Evolutionary conservation across 2,797 vertebrate genomes (phyloP).

Genomic region (Myioborus miniatus): DNA sequence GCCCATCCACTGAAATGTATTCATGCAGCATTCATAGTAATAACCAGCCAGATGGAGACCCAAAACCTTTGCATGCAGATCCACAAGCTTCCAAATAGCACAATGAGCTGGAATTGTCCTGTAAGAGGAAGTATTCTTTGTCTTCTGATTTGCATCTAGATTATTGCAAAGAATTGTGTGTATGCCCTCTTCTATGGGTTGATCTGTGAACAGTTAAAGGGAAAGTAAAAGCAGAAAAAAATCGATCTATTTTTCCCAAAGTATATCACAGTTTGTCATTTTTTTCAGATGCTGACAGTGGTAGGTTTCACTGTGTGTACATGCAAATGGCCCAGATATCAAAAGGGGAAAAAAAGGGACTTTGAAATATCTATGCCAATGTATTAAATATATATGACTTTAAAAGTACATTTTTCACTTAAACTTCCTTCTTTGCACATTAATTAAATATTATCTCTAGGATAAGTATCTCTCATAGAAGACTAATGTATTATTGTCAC

Average conservation of each 20-base stretch:
- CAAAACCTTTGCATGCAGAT: background rate
- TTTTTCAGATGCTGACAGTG: background rate
- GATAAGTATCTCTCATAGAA: constrained; percentile 48
- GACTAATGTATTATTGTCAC: constrained; percentile 45
- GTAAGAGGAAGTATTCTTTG: background rate
- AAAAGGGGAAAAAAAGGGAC: background rate
- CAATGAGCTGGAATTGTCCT: background rate
- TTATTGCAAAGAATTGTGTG: background rate
- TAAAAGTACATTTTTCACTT: constrained; percentile 51
- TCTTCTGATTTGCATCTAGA: background rate
- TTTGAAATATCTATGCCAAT: constrained; percentile 48
- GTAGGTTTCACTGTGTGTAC: background rate
- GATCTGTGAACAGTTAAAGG: background rate
- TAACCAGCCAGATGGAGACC: background rate
- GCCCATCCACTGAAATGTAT: background rate
- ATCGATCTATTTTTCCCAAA: background rate
- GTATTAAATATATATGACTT: constrained; percentile 56
- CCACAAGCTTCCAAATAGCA: background rate
- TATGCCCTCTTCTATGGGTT: background rate
- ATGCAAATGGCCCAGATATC: constrained; percentile 45
- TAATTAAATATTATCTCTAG: constrained; percentile 60
- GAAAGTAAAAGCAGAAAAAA: constrained; percentile 19
- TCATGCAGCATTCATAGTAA: background rate
- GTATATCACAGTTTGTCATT: background rate
- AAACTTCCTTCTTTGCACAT: constrained; percentile 25